A percentile compares a stretch with the other conserved stretches of the same genome.
phyloP scores from a whole-genome alignment of 1,140 invertebrate species.

The Papilio glaucus region DNA sequence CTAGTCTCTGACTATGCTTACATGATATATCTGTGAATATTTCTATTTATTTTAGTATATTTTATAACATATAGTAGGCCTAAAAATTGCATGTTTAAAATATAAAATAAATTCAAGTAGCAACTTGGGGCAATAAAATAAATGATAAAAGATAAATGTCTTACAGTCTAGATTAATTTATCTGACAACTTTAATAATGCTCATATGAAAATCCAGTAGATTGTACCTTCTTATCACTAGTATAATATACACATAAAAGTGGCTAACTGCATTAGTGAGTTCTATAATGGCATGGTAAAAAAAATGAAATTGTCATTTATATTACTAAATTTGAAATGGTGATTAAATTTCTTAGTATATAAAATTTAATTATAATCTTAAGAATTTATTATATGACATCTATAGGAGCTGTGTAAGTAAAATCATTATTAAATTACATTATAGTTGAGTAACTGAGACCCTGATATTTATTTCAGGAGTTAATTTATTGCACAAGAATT shows the following conservation, averaged over 20 bases:
- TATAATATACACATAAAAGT: background rate
- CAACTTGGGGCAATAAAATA: conserved; percentile 10
- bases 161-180: conserved; percentile 34
- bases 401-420: background rate
- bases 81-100: too few relatives aligned
- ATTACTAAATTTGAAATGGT: too few relatives aligned
- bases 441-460: too few relatives aligned
- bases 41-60: too few relatives aligned
- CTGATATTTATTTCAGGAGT: too few relatives aligned
- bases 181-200: conserved; percentile 30
- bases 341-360: background rate
- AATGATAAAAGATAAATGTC: conserved; percentile 30
- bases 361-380: background rate
- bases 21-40: too few relatives aligned
- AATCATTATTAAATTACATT: background rate
- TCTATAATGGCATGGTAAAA: background rate
- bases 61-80: too few relatives aligned
- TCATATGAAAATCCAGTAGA: conserved; percentile 17
- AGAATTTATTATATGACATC: background rate
- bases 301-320: background rate
- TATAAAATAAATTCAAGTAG: conserved; percentile 26
- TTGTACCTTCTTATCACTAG: conserved; percentile 20
- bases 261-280: background rate
- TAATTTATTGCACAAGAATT: too few relatives aligned
- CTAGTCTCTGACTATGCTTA: too few relatives aligned